Conservation (phyloP, 64 coral and sea anemone genomes). For the Platygyra sinensis region DNA sequence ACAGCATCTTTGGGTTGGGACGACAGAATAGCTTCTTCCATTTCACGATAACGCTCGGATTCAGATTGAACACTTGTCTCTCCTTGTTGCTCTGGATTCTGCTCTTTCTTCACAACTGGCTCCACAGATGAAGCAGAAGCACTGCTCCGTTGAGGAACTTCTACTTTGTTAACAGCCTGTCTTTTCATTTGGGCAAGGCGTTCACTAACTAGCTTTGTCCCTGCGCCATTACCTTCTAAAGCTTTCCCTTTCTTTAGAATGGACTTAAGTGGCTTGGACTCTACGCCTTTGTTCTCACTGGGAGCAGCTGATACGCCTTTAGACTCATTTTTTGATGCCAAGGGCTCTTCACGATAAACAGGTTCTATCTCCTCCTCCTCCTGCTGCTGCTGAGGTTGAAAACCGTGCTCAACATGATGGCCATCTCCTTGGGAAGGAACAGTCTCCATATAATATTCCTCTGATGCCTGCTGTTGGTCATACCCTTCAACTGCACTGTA, state of each 20-base stretch:
- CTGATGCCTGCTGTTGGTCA: slow-evolving; percentile 8
- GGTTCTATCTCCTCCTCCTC: background rate
- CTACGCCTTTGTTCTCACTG: background rate
- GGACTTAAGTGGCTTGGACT: slow-evolving; percentile 54
- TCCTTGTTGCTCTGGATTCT: background rate
- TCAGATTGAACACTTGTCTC: background rate
- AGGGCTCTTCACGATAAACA: background rate
- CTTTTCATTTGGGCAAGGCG: slow-evolving; percentile 31
- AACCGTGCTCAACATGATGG: background rate
- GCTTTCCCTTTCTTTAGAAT: slow-evolving; percentile 51
- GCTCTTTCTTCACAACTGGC: background rate
- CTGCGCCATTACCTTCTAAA: background rate
- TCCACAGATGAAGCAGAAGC: background rate
- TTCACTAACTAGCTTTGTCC: slow-evolving; percentile 41
- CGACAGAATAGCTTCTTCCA: slow-evolving; percentile 35
- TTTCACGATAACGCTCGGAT: slow-evolving; percentile 21
- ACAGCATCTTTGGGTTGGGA: slow-evolving; percentile 62
- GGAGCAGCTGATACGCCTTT: background rate
- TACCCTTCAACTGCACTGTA: slow-evolving; percentile 11
- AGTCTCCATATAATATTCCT: background rate
- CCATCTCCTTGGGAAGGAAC: background rate
- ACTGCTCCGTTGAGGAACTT: background rate
- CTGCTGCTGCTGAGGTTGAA: background rate
- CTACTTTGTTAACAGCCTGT: background rate
- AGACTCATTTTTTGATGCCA: background rate